These are phyloP conservation scores for Eledone cirrhosa DNA, from an alignment of 2,888 invertebrate species.

Conservation along the genomic window DNA sequence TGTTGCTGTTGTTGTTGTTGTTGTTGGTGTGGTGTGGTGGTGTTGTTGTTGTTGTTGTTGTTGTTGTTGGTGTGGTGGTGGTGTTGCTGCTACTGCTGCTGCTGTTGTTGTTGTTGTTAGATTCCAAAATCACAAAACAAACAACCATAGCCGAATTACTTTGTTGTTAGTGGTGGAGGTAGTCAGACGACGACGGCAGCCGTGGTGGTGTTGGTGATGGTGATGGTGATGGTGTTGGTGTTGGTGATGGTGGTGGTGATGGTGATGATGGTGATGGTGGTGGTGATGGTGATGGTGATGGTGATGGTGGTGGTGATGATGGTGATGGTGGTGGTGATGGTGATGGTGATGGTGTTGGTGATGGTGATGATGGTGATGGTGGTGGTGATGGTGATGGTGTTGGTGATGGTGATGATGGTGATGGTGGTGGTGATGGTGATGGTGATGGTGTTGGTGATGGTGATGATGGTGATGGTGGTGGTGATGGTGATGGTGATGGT, in stretches of 20 bases:
- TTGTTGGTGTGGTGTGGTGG: too few species aligned
- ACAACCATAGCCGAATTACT: too few species aligned
- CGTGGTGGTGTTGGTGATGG: too few species aligned
- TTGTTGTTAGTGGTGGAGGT: neutral
- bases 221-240: too few species aligned
- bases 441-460: conserved; percentile 3
- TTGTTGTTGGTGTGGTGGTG: too few species aligned
- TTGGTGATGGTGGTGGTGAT: conserved; percentile 12
- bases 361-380: conserved; percentile 20
- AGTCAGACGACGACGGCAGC: conserved; percentile 27
- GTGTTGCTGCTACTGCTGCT: too few species aligned
- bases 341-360: conserved; percentile 25
- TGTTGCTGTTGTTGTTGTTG: too few species aligned
- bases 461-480: neutral
- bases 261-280: conserved; percentile 30
- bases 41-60: too few species aligned
- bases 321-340: conserved; percentile 12
- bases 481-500: conserved; percentile 1
- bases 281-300: conserved; percentile 31
- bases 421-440: conserved; percentile 9
- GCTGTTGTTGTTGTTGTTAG: too few species aligned
- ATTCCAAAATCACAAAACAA: too few species aligned
- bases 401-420: conserved; percentile 18
- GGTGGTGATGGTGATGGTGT: conserved; percentile 27
- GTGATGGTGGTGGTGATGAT: conserved; percentile 29